phyloP scores from a whole-genome alignment of 37 sponge, comb jelly and placozoan genomes.

The Oopsacas minuta region DNA sequence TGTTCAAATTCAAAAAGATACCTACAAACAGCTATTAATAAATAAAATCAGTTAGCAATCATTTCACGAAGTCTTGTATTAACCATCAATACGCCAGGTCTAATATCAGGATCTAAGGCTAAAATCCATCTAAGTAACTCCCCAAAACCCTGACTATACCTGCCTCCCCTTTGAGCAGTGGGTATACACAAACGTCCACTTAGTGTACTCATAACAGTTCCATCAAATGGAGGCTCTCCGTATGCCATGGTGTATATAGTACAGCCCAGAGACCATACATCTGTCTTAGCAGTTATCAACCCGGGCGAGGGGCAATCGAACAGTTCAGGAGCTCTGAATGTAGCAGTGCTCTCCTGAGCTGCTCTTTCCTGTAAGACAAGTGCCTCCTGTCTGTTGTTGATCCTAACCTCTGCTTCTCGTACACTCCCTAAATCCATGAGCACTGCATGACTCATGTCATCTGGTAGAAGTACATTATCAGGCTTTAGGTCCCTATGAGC shows the following conservation, averaged over 20 bases:
- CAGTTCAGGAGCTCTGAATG: conserved; percentile 73
- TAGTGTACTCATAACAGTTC: conserved; percentile 59
- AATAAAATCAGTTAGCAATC: not conserved
- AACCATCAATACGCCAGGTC: not conserved
- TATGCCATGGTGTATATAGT: conserved; percentile 71
- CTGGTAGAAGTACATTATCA: conserved; percentile 55
- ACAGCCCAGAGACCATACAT: conserved; percentile 87
- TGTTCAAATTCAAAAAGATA: too few relatives aligned
- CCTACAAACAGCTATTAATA: too few relatives aligned
- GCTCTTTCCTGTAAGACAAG: conserved; percentile 67
- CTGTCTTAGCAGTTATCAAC: conserved; percentile 52
- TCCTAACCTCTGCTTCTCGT: conserved; percentile 18
- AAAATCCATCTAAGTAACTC: conserved; percentile 40
- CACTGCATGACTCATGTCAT: conserved; percentile 34
- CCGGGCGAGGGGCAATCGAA: conserved; percentile 70
- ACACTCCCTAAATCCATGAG: conserved; percentile 85
- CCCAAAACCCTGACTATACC: conserved; percentile 40
- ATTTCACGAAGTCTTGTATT: not conserved
- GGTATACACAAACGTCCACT: conserved; percentile 73
- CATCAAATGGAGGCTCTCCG: conserved; percentile 66
- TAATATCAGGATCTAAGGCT: conserved; percentile 22
- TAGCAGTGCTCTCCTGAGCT: conserved; percentile 69
- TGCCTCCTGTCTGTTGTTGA: conserved; percentile 62
- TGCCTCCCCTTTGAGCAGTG: conserved; percentile 1
- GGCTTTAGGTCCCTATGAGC: conserved; percentile 80